phyloP scores from a whole-genome alignment of 2,113 vertebrate genomes.

The Rhea pennata region DNA sequence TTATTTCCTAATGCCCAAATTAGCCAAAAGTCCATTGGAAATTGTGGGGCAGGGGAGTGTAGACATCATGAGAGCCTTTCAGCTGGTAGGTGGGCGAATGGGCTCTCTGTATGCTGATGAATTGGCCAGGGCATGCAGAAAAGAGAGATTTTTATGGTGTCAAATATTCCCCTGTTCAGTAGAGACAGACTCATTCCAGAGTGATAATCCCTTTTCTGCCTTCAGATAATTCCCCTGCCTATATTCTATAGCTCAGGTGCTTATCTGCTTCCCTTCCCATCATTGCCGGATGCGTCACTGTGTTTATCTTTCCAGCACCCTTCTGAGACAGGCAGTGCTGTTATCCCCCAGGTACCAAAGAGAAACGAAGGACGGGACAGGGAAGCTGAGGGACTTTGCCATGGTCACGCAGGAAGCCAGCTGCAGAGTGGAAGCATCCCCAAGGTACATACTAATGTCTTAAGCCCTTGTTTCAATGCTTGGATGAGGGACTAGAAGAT shows the following conservation, averaged over 20 bases:
- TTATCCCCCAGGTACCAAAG: neutral
- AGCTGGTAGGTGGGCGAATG: accelerated
- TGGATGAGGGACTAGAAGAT: neutral
- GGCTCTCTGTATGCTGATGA: neutral
- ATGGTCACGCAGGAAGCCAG: accelerated
- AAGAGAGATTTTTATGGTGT: neutral
- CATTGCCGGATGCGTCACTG: neutral
- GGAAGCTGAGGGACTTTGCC: neutral
- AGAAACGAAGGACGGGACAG: neutral
- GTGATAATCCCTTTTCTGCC: neutral
- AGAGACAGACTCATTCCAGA: neutral
- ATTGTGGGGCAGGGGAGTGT: accelerated
- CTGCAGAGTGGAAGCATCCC: neutral
- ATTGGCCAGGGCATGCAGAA: neutral
- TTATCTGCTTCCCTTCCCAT: neutral
- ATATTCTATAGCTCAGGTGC: neutral
- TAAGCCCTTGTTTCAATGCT: neutral
- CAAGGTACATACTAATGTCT: neutral
- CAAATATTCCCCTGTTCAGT: neutral
- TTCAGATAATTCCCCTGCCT: slow-evolving; percentile 6
- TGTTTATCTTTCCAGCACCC: neutral
- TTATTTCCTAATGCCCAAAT: neutral
- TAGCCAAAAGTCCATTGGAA: neutral
- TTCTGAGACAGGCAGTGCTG: neutral
- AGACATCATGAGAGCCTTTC: neutral